Base-by-base conservation (phyloP, 35 echinoderm and acorn worm genomes). In the Amphiura filiformis region DNA sequence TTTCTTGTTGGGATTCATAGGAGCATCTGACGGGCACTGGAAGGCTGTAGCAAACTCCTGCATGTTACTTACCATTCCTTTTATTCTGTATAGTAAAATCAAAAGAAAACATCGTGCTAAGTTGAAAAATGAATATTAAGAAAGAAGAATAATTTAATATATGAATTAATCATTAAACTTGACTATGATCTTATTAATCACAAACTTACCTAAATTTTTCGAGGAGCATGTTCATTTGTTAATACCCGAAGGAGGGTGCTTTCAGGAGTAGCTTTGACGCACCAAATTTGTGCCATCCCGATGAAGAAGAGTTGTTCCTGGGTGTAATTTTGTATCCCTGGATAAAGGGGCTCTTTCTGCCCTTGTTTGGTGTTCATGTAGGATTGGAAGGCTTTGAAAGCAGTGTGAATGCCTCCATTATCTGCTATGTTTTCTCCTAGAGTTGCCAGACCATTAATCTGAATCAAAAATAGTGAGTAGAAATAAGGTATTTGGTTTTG, bases 401-500 rank as follows among this genome's bases (percentile, higher is more conserved):
- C 88, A 9, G 91, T 56, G n/a, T 78, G 57, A 76, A 97, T n/a
- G 32, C 95, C 95, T 31, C 92, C 95, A 36, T 97, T 97, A 65
- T 97, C 95, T 30, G 95, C 95, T 31, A 97, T 97, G 79, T 97
- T 97, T 75, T 97, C 95, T 12, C 44, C 47, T 5, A 94, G 85
- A 0, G 95, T 97, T 31, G 76, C 82, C 35, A 84, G 56, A 42
- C 95, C 95, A 78, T 97, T 86, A 0, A 97, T 32, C 95, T 97
- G 44, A n/a, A n/a, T n/a, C n/a, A n/a, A n/a, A n/a, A n/a, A n/a
- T n/a, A n/a, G n/a, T n/a, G n/a, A n/a, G n/a, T n/a, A n/a, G n/a
- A n/a, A n/a, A n/a, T n/a, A n/a, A n/a, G n/a, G n/a, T n/a, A n/a
- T n/a, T n/a, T n/a, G n/a, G n/a, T n/a, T n/a, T n/a, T n/a, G n/a